Conservation (phyloP, 2,797 vertebrate species). For the Ptychobarbus kaznakovi region DNA sequence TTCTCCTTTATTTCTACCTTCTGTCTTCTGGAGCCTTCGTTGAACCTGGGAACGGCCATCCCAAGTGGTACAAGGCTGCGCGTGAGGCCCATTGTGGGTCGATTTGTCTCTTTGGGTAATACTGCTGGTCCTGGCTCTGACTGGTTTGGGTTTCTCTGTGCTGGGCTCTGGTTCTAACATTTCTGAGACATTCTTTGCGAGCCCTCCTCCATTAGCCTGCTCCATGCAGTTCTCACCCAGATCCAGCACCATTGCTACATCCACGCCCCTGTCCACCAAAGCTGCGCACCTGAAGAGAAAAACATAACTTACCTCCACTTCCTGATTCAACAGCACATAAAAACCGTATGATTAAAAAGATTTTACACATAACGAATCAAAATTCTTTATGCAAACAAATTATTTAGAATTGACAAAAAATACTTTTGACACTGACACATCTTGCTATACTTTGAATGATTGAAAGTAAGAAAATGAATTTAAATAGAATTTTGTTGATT, state of each 20-base stretch:
- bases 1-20: conserved; percentile 38
- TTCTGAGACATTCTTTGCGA: conserved; percentile 55
- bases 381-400: background rate
- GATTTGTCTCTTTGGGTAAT: conserved; percentile 64
- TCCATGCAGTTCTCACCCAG: conserved; percentile 81
- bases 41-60: conserved; percentile 4
- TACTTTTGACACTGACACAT: background rate
- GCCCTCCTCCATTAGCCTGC: conserved; percentile 68
- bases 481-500: background rate
- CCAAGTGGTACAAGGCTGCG: conserved; percentile 21
- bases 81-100: conserved; percentile 72
- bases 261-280: conserved; percentile 53
- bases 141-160: conserved; percentile 54
- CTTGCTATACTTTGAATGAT: background rate
- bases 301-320: background rate
- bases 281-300: conserved; percentile 53
- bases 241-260: conserved; percentile 87
- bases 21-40: conserved; percentile 4
- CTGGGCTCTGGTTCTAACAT: conserved; percentile 60
- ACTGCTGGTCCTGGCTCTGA: conserved; percentile 55
- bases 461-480: background rate
- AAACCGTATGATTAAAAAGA: background rate
- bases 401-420: background rate
- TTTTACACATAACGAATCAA: background rate
- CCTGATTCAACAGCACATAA: background rate